Evolutionary conservation across 2,113 vertebrate genomes (phyloP).

Genomic region (Brevimyrus niger): DNA sequence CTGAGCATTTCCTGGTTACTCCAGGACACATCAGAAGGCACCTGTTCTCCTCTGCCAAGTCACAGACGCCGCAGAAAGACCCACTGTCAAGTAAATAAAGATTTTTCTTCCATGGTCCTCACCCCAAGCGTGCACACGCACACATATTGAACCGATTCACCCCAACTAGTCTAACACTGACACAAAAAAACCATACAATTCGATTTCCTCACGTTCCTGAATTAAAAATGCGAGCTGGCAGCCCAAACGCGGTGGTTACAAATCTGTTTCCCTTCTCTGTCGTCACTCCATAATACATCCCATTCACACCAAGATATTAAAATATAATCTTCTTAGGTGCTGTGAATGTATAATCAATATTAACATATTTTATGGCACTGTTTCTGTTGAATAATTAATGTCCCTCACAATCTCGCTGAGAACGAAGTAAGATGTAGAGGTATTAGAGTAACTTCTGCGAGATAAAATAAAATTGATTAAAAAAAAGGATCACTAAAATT

Average conservation of each 20-base stretch:
- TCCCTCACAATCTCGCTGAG: conserved; percentile 62
- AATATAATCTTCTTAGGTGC: conserved; percentile 64
- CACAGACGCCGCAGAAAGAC: neutral
- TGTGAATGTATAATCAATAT: conserved; percentile 67
- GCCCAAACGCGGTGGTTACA: neutral
- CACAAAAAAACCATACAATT: neutral
- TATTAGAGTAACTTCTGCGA: conserved; percentile 67
- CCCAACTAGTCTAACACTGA: neutral
- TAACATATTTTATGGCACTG: conserved; percentile 62
- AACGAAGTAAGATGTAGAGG: conserved; percentile 67
- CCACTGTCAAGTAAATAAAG: neutral
- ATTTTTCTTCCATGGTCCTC: neutral
- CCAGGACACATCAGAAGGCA: conserved; percentile 36
- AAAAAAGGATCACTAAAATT: conserved; percentile 59
- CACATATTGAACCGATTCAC: neutral
- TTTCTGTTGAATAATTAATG: conserved; percentile 67
- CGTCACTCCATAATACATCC: conserved; percentile 24
- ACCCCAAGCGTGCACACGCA: neutral
- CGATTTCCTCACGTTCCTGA: neutral
- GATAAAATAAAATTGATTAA: conserved; percentile 72
- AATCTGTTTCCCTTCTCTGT: conserved; percentile 36
- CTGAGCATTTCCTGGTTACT: neutral
- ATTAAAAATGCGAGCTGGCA: conserved; percentile 5
- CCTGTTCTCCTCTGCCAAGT: conserved; percentile 38
- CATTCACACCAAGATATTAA: conserved; percentile 52